These are phyloP conservation scores for Campaea margaritaria DNA, from an alignment of 2,888 invertebrate species.

Conservation along the genomic window DNA sequence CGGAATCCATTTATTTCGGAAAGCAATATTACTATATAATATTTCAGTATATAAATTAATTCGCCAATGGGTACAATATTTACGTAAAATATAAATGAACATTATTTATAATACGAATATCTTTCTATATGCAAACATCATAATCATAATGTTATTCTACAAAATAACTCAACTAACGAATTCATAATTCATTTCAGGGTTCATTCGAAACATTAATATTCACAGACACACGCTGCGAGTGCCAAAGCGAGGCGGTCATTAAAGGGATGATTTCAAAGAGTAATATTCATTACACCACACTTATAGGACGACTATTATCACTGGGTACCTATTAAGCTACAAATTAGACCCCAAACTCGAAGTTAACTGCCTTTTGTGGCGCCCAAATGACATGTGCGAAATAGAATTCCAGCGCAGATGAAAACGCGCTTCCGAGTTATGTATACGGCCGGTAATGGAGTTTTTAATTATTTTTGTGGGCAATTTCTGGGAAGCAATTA, in stretches of 20 bases:
- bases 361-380: constrained; percentile 72
- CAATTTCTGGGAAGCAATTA: constrained; percentile 43
- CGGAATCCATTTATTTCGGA: too few relatives aligned
- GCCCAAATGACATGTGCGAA: constrained; percentile 66
- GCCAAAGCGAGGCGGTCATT: constrained; percentile 39
- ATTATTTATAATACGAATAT: not conserved
- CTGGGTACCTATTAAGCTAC: constrained; percentile 71
- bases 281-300: constrained; percentile 77
- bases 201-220: constrained; percentile 19
- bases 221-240: constrained; percentile 23
- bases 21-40: too few relatives aligned
- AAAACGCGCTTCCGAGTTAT: constrained; percentile 15
- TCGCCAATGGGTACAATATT: too few relatives aligned
- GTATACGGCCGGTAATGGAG: constrained; percentile 46
- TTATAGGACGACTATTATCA: constrained; percentile 62
- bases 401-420: constrained; percentile 48
- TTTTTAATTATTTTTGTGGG: constrained; percentile 54
- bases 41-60: too few relatives aligned
- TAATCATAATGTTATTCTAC: too few relatives aligned
- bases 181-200: constrained; percentile 2
- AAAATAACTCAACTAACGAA: not conserved
- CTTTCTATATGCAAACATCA: too few relatives aligned
- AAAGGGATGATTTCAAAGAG: constrained; percentile 50
- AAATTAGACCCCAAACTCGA: constrained; percentile 65
- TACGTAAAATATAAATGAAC: too few relatives aligned